Base-by-base conservation (phyloP, 2,797 vertebrate species). In the Pyrocephalus nanus region DNA sequence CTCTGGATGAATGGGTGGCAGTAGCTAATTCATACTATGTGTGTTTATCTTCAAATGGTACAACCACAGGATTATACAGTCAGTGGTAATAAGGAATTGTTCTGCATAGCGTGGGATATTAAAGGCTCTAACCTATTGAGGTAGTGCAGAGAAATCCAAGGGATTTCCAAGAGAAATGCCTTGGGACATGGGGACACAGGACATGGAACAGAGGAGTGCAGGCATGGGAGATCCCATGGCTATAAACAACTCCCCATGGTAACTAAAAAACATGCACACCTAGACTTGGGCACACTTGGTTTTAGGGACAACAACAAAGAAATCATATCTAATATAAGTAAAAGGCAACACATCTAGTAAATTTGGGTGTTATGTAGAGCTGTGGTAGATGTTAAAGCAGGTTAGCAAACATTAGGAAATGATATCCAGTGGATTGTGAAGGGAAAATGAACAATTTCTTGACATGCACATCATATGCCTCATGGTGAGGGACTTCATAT, bases 401-500 rank as follows among this genome's bases (percentile, higher is more conserved):
- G 23, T 3, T 18, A 67, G 21, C 0, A 0, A 70, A 48, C 18
- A n/a, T 20, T 3, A 50, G 36, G 30, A 47, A 74, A 36, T 8
- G 0, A 38, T 6, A 25, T 23, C 1, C 23, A 17, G 43, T 47
- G 26, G 18, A 60, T 34, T 15, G 18, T 69, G 8, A 79, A 60
- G 12, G 7, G 3, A 72, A 4, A 4, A 53, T 51, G 23, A 79
- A 7, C 6, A 23, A 51, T 29, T 75, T 21, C 29, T 60, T 69
- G 4, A 21, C 5, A 15, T 7, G 11, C 3, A 32, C 36, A 26
- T 40, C 9, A 4, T 23, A 19, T 16, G 25, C 6, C 3, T 58
- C 1, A 0, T 13, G 5, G 9, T 30, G 30, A 60, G 65, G 38
- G 42, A 5, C 51, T n/a, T 78, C 18, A 34, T 0, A 1, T 36